Conservation (phyloP, 64 coral and sea anemone species). For the Montipora sp. region DNA sequence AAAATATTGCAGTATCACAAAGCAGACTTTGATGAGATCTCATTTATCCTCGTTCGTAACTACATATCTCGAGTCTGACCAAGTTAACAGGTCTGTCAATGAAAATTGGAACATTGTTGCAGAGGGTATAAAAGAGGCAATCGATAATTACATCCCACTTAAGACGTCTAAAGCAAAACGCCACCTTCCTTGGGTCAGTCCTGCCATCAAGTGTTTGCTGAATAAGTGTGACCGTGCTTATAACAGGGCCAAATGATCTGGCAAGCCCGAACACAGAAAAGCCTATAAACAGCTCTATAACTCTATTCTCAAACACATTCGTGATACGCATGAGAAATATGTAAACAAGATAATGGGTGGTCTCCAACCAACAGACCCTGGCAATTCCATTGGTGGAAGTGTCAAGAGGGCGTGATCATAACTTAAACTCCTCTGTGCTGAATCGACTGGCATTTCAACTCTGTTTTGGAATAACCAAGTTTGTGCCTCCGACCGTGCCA, state of each 20-base stretch:
- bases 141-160: slow-evolving; percentile 38
- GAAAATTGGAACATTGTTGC: background rate
- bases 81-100: background rate
- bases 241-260: slow-evolving; percentile 23
- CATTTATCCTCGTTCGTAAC: background rate
- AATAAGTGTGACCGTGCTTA: slow-evolving; percentile 9
- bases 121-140: slow-evolving; percentile 19
- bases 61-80: background rate
- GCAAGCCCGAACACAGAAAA: background rate
- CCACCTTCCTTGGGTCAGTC: background rate
- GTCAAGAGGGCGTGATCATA: slow-evolving; percentile 37
- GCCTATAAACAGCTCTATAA: slow-evolving; percentile 31
- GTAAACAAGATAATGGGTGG: slow-evolving; percentile 7
- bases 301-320: slow-evolving; percentile 29
- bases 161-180: slow-evolving; percentile 38
- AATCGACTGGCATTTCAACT: slow-evolving; percentile 22
- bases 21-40: slow-evolving; percentile 30
- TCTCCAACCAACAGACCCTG: background rate
- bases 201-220: slow-evolving; percentile 25
- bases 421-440: slow-evolving; percentile 27
- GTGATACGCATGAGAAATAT: slow-evolving; percentile 18
- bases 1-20: slow-evolving; percentile 56
- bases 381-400: background rate
- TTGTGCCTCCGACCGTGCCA: background rate
- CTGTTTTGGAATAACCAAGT: background rate